These are phyloP conservation scores for Hemiprocne comata DNA, from an alignment of 2,113 vertebrate genomes.

Conservation along the genomic window DNA sequence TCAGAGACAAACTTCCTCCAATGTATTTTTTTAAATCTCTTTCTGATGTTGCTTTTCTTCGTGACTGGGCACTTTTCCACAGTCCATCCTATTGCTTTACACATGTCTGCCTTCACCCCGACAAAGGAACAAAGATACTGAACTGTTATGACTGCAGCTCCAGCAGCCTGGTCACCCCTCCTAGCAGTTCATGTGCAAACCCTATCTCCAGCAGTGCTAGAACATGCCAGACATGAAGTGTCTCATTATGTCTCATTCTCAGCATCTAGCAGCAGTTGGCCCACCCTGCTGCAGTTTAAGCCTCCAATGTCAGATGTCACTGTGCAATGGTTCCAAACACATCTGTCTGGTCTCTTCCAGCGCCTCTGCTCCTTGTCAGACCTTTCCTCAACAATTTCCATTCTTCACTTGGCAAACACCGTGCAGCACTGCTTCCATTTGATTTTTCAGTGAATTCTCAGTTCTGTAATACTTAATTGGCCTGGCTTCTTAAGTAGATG, in stretches of 20 bases:
- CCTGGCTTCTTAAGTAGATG: neutral
- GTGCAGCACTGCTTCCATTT: neutral
- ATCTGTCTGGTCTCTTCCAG: neutral
- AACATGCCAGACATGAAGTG: neutral
- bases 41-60: neutral
- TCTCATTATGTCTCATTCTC: neutral
- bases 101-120: neutral
- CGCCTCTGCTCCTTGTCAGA: constrained; percentile 5
- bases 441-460: constrained; percentile 31
- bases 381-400: neutral
- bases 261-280: neutral
- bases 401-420: constrained; percentile 13
- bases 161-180: neutral
- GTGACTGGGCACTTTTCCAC: neutral
- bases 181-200: neutral
- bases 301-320: neutral
- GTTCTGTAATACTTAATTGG: neutral
- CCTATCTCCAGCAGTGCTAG: neutral
- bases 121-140: neutral
- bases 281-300: neutral
- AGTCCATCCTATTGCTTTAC: neutral
- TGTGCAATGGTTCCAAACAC: constrained; percentile 2
- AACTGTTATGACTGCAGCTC: neutral
- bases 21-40: neutral
- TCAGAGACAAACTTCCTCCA: neutral